phyloP scores from a whole-genome alignment of 2,797 vertebrate species.

The Carcharodon carcharias region DNA sequence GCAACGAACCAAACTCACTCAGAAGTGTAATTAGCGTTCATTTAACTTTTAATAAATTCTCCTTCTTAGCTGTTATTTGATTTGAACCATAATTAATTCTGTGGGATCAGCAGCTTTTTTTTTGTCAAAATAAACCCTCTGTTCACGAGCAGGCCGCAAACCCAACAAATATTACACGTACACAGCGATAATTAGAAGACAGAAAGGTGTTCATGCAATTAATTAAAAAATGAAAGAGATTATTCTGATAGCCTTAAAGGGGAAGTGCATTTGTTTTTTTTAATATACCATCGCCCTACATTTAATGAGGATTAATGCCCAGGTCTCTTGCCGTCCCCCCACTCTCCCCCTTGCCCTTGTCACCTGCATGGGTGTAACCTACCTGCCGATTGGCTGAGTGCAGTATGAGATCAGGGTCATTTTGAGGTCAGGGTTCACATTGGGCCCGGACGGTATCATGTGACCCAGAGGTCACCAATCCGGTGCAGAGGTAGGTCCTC shows the following conservation, averaged over 20 bases:
- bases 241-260: neutral
- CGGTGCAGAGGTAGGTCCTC: neutral
- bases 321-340: no score
- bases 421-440: neutral
- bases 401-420: neutral
- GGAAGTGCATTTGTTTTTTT: neutral
- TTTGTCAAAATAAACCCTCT: neutral
- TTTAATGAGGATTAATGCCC: neutral
- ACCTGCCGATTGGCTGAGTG: neutral
- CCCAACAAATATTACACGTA: constrained; percentile 22
- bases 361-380: neutral
- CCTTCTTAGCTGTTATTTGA: neutral
- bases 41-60: constrained; percentile 9
- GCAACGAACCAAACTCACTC: neutral
- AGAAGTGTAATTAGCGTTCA: neutral
- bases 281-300: no score
- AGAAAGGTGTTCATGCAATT: constrained; percentile 20
- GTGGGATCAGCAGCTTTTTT: constrained; percentile 28
- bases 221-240: neutral
- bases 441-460: neutral
- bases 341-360: neutral
- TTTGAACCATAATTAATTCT: constrained; percentile 16
- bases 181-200: constrained; percentile 10
- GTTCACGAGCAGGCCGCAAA: neutral
- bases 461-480: neutral